These are phyloP conservation scores for Myripristis jacobus DNA, from an alignment of 2,797 vertebrate genomes.

Conservation along the genomic window DNA sequence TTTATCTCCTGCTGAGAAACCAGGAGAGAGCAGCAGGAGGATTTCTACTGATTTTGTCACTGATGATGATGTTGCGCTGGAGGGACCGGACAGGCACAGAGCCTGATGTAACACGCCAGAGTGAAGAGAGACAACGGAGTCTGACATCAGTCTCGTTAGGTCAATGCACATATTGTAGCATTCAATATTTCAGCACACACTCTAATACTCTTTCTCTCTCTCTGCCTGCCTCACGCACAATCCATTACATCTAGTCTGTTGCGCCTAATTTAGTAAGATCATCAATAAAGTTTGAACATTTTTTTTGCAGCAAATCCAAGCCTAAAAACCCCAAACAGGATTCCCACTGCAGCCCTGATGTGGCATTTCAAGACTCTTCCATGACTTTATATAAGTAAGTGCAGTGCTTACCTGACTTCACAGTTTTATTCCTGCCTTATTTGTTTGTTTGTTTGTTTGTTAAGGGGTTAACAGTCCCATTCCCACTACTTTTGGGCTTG, in stretches of 20 bases:
- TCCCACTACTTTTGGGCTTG: too few species aligned
- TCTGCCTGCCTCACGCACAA: not conserved
- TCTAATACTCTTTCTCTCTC: not conserved
- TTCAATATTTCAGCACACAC: not conserved
- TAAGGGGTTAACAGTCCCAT: too few species aligned
- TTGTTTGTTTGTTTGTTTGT: too few species aligned
- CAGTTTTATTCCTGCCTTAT: not conserved
- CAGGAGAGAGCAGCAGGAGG: not conserved
- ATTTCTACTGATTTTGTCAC: conserved; percentile 16
- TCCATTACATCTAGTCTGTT: too few species aligned
- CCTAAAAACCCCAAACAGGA: too few species aligned
- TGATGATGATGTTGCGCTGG: conserved; percentile 8
- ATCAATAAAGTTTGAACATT: too few species aligned
- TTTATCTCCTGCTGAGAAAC: conserved; percentile 10
- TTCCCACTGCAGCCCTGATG: not conserved
- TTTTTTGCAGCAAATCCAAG: too few species aligned
- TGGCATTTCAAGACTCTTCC: not conserved
- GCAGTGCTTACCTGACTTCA: not conserved
- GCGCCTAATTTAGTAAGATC: too few species aligned
- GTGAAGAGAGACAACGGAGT: not conserved
- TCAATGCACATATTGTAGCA: not conserved
- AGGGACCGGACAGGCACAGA: conserved; percentile 3
- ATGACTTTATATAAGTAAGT: not conserved
- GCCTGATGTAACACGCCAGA: conserved; percentile 1
- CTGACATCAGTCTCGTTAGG: not conserved